These are phyloP conservation scores for Zosterops japonicus DNA, from an alignment of 2,113 vertebrate species.

Conservation along the genomic window DNA sequence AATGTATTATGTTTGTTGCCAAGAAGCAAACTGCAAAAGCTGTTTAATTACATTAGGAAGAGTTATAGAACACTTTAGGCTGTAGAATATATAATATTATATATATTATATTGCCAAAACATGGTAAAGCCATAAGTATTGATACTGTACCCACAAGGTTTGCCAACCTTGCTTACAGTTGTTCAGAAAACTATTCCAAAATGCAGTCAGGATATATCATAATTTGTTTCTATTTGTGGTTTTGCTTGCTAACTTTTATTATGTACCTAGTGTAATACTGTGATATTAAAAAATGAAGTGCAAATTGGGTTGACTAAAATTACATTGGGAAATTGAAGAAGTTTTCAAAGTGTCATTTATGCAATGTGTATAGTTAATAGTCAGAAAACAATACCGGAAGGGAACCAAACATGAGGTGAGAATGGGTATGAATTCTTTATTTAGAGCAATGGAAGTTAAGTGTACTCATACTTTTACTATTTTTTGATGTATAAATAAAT, in stretches of 20 bases:
- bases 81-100: neutral
- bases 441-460: neutral
- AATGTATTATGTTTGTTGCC: neutral
- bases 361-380: neutral
- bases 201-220: neutral
- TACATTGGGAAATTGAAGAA: conserved; percentile 12
- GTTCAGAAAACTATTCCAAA: neutral
- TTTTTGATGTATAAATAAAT: neutral
- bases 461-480: neutral
- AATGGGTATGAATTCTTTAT: neutral
- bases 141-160: neutral
- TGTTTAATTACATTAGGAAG: neutral
- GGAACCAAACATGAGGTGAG: neutral
- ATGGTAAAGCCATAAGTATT: neutral
- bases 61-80: neutral
- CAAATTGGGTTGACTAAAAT: neutral
- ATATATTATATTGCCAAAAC: neutral
- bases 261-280: neutral
- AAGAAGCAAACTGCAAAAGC: conserved; percentile 2
- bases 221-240: neutral
- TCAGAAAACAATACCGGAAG: neutral
- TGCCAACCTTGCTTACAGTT: neutral
- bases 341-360: neutral
- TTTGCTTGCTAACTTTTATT: neutral
- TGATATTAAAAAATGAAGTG: neutral